Evolutionary conservation across 2,113 vertebrate genomes (phyloP).

Genomic region (Pimephales promelas): DNA sequence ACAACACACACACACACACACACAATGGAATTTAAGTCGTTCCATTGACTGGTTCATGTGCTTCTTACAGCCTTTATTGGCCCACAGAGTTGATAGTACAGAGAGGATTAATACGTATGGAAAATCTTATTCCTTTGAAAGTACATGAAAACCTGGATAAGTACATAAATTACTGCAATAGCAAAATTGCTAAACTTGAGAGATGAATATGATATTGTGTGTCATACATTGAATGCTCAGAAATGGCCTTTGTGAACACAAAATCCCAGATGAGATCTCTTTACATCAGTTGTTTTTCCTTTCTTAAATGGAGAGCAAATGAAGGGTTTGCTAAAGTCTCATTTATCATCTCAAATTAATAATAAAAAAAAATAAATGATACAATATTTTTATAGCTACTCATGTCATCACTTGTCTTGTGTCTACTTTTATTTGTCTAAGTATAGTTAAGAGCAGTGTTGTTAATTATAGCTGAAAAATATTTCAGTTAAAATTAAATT

Average conservation of each 20-base stretch:
- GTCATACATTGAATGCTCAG: not conserved
- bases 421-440: not conserved
- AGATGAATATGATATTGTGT: not conserved
- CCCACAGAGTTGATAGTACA: not conserved
- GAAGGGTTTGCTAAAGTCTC: not conserved
- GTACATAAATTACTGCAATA: not conserved
- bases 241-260: not conserved
- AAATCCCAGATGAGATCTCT: not conserved
- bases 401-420: not conserved
- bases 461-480: not conserved
- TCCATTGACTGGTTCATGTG: not conserved
- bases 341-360: not conserved
- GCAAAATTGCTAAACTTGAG: not conserved
- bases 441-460: not conserved
- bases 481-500: not conserved
- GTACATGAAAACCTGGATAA: not conserved
- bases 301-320: not conserved
- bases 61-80: not conserved
- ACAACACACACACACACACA: not conserved
- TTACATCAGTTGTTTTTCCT: not conserved
- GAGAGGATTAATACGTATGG: not conserved
- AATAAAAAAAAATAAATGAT: too few relatives aligned
- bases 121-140: not conserved
- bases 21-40: not conserved
- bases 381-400: not conserved